These are phyloP conservation scores for Trypoxylon attenuatum DNA, from an alignment of 2,888 invertebrate genomes.

Conservation along the genomic window DNA sequence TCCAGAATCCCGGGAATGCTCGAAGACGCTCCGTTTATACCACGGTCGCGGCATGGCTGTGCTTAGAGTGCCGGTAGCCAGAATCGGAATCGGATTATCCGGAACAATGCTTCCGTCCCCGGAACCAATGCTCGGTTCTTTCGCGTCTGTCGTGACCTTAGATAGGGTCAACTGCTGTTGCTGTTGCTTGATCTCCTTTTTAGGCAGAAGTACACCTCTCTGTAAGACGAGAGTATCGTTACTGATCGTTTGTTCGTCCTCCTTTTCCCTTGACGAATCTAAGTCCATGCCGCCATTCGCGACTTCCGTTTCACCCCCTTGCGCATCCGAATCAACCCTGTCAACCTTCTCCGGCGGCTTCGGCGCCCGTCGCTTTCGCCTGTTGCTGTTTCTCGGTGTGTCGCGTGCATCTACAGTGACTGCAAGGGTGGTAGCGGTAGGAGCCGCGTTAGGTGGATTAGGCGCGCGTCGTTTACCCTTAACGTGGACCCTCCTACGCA, in stretches of 20 bases:
- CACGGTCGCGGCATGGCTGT: slow-evolving; percentile 78
- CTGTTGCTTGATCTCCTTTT: slow-evolving; percentile 39
- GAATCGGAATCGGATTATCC: slow-evolving; percentile 22
- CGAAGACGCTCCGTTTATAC: slow-evolving; percentile 79
- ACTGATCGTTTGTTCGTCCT: slow-evolving; percentile 56
- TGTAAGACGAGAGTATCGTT: slow-evolving; percentile 70
- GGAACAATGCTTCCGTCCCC: slow-evolving; percentile 12
- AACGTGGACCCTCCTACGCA: slow-evolving; percentile 81
- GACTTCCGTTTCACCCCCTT: slow-evolving; percentile 25
- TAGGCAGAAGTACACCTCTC: slow-evolving; percentile 64
- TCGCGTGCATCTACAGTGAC: slow-evolving; percentile 38
- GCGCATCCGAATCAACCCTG: slow-evolving; percentile 26
- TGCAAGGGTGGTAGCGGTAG: neutral
- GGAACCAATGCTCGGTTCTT: slow-evolving; percentile 3
- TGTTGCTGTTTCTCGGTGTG: slow-evolving; percentile 38
- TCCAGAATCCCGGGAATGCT: slow-evolving; percentile 65
- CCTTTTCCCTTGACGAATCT: slow-evolving; percentile 25
- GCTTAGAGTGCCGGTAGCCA: slow-evolving; percentile 42
- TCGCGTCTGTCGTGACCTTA: slow-evolving; percentile 24
- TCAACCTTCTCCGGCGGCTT: slow-evolving; percentile 74
- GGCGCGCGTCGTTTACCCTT: slow-evolving; percentile 87
- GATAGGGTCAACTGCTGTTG: no score
- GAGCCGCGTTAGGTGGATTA: slow-evolving; percentile 77
- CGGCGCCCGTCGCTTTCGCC: slow-evolving; percentile 77
- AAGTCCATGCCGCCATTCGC: slow-evolving; percentile 48